A percentile compares a stretch with the other conserved stretches of the same genome.
These are phyloP conservation scores for human (Homo sapiens) DNA, from an alignment of 2,113 vertebrate genomes.

Conservation along the genomic window DNA sequence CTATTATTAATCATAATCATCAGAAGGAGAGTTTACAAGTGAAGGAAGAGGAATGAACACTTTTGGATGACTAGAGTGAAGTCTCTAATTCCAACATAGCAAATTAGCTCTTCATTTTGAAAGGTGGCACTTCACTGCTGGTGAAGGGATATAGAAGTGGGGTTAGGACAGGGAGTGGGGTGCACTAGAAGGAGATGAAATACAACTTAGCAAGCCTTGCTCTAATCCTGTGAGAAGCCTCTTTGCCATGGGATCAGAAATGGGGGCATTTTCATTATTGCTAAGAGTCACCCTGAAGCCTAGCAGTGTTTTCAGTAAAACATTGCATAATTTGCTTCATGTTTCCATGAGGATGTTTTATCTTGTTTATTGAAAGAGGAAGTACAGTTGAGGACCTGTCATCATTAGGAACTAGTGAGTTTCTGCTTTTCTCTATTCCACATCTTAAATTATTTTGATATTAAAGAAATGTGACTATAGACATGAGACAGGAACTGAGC, in stretches of 20 bases:
- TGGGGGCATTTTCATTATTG: background rate
- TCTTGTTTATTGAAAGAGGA: constrained; percentile 53
- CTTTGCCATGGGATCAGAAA: background rate
- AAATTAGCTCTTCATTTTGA: background rate
- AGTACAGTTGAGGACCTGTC: constrained; percentile 3
- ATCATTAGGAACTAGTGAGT: background rate
- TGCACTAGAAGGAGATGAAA: background rate
- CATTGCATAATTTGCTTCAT: constrained; percentile 20
- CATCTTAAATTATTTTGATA: constrained; percentile 58
- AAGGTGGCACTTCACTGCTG: background rate
- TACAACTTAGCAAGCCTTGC: background rate
- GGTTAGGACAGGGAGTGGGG: background rate
- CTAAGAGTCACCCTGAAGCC: constrained; percentile 43
- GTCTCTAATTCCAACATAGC: background rate
- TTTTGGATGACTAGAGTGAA: background rate
- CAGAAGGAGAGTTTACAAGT: background rate
- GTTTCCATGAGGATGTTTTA: constrained; percentile 31
- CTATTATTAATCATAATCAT: background rate
- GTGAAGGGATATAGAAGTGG: background rate
- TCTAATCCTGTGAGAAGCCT: background rate
- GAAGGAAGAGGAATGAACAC: background rate
- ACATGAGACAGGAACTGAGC: constrained; percentile 41
- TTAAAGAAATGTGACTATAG: constrained; percentile 60
- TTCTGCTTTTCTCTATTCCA: constrained; percentile 38
- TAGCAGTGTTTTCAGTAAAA: constrained; percentile 31